Conservation (phyloP, 2,113 vertebrate species). For the Brachyhypopomus occidentalis region DNA sequence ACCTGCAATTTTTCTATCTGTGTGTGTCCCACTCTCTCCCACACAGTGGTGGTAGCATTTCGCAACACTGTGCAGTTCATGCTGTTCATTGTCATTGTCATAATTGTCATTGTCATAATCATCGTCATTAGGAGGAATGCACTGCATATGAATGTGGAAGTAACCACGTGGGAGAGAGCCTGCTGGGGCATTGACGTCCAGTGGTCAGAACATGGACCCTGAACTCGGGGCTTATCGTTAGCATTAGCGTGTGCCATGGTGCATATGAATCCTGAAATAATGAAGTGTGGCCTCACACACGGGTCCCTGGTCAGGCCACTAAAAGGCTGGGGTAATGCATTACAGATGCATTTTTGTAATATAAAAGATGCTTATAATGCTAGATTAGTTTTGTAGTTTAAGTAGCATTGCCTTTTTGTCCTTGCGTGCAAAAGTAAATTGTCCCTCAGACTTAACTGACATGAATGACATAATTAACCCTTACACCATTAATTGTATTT, state of each 20-base stretch:
- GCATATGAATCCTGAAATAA: conserved; percentile 53
- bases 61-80: too few species aligned
- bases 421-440: not conserved
- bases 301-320: too few species aligned
- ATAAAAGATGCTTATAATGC: too few species aligned
- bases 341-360: not conserved
- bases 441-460: not conserved
- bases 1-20: too few species aligned
- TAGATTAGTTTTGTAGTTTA: not conserved
- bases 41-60: too few species aligned
- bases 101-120: too few species aligned
- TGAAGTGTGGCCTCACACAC: too few species aligned
- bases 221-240: not conserved
- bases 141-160: too few species aligned
- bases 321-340: not conserved
- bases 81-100: too few species aligned
- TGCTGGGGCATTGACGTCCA: conserved; percentile 5
- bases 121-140: too few species aligned
- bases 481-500: too few species aligned
- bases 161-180: not conserved
- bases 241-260: conserved; percentile 27
- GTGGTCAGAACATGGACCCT: conserved; percentile 9
- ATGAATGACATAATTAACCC: not conserved
- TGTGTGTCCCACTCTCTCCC: too few species aligned
- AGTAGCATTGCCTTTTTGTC: not conserved